Base-by-base conservation (phyloP, 2,797 vertebrate species). In the Bradypus variegatus region DNA sequence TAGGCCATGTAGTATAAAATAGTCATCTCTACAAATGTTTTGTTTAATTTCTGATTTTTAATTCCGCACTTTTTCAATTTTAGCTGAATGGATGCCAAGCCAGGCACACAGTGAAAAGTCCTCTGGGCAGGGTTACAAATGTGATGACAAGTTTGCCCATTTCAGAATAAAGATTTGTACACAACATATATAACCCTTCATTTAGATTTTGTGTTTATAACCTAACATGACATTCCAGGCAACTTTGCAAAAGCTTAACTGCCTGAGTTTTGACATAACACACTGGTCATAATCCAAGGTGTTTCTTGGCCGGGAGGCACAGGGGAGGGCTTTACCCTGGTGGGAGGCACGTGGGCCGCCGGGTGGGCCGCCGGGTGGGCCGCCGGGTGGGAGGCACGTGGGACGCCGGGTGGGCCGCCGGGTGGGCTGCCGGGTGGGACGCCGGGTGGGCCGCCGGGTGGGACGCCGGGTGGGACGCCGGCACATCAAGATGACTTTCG, bases 51-150 rank as follows among this genome's bases (percentile, higher is more conserved):
- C 95, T 96, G 95, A 95, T 97, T 97, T 97, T 96, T 96, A 97
- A 96, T 94, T 97, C 96, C 97, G 97, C 97, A 98, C 73, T 96
- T 91, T 95, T 94, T 90, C 96, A 76, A 96, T 97, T 97, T 97
- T 96, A 97, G 97, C 96, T 97, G 97, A 98, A 97, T 97, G 97
- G 96, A 98, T 97, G 97, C 97, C 97, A 97, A 97, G 97, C 97
- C 97, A 98, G 98, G 97, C 98, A 98, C 98, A 96, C 97, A 97
- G 97, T 98, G 98, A 98, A 97, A 97, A 97, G 96, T 96, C 95
- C 95, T 97, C 97, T 98, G 97, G 97, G 97, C 97, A 98, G 96
- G 95, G 95, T 97, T 97, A 97, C 97, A 97, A 96, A 97, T 96
- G 96, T 96, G 96, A 96, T 96, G 97, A 97, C 96, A 88, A 83